Base-by-base conservation (phyloP, 1,140 invertebrate genomes). In the Steinernema khuongi region DNA sequence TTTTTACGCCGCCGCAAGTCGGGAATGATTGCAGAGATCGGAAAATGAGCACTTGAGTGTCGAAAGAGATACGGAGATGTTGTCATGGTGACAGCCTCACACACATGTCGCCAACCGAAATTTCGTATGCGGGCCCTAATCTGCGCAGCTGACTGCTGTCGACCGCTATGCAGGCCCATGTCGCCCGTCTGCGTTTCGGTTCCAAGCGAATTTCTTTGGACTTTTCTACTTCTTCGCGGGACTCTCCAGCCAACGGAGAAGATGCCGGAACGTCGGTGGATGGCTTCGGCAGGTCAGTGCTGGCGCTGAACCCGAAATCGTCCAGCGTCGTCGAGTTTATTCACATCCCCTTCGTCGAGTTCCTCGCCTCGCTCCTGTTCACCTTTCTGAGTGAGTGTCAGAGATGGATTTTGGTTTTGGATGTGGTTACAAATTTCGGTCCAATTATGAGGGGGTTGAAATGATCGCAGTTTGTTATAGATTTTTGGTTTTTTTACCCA, bases 381-480 rank as follows among this genome's bases (percentile, higher is more conserved):
- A 75, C 72, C 30, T 74, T 77, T 22, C 71, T 77, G 19, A 32
- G 75, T 77, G 31, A 44, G 74, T n/a, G n/a, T 60, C 50, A 60
- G 7, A 7, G n/a, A 41, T 11, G n/a, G n/a, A n/a, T n/a, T n/a
- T n/a, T n/a, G n/a, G n/a, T n/a, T n/a, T n/a, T n/a, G n/a, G n/a
- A n/a, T n/a, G n/a, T n/a, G n/a, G n/a, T n/a, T 29, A 33, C 29
- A 28, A 29, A 19, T 72, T 73, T 73, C 1, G 19, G 22, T 74
- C 28, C 36, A 41, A 41, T 41, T 41, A n/a, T n/a, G n/a, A n/a
- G n/a, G n/a, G n/a, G n/a, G n/a, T n/a, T n/a, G n/a, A n/a, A n/a
- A n/a, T n/a, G n/a, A n/a, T n/a, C n/a, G n/a, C n/a, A n/a, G n/a
- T n/a, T n/a, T n/a, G n/a, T n/a, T n/a, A n/a, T n/a, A n/a, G n/a